A percentile compares a stretch with the other conserved stretches of the same genome.
Evolutionary conservation across 2,797 vertebrate genomes (phyloP).

Genomic region (Diplodus sargus): DNA sequence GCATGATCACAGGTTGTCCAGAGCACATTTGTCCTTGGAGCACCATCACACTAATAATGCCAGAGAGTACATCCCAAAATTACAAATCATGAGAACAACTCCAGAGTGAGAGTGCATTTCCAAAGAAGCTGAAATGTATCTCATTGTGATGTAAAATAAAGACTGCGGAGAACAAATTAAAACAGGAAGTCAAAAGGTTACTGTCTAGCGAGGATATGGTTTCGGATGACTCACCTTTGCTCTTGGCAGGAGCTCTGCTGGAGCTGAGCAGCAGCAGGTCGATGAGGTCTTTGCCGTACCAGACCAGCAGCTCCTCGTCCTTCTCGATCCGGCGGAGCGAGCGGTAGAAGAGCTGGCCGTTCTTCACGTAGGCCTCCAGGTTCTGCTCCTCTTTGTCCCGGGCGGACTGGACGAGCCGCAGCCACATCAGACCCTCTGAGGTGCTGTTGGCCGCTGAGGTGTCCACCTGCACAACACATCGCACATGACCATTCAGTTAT

Average conservation of each 20-base stretch:
- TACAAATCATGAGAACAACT: neutral
- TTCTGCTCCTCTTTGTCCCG: conserved; percentile 96
- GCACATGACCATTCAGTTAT: neutral
- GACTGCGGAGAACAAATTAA: neutral
- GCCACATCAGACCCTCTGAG: conserved; percentile 96
- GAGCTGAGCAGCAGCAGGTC: conserved; percentile 92
- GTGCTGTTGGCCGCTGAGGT: conserved; percentile 94
- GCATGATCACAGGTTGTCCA: neutral
- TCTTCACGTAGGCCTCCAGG: conserved; percentile 98
- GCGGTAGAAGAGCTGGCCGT: conserved; percentile 95
- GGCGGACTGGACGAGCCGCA: conserved; percentile 94
- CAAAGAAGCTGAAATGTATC: neutral
- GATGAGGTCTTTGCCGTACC: conserved; percentile 96
- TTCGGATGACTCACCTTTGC: conserved; percentile 80
- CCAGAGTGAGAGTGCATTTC: neutral
- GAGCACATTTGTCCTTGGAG: neutral
- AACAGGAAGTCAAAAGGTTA: neutral
- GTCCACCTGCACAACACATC: conserved; percentile 88
- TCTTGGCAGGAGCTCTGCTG: conserved; percentile 86
- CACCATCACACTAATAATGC: neutral
- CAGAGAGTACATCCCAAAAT: neutral
- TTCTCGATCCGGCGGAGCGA: conserved; percentile 95
- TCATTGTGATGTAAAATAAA: neutral
- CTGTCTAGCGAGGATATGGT: neutral
- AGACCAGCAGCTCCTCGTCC: conserved; percentile 96